Evolutionary conservation across 2,113 vertebrate species (phyloP), one percentile per base, ranked within the genome.

Genomic region (Cinclus cinclus): DNA sequence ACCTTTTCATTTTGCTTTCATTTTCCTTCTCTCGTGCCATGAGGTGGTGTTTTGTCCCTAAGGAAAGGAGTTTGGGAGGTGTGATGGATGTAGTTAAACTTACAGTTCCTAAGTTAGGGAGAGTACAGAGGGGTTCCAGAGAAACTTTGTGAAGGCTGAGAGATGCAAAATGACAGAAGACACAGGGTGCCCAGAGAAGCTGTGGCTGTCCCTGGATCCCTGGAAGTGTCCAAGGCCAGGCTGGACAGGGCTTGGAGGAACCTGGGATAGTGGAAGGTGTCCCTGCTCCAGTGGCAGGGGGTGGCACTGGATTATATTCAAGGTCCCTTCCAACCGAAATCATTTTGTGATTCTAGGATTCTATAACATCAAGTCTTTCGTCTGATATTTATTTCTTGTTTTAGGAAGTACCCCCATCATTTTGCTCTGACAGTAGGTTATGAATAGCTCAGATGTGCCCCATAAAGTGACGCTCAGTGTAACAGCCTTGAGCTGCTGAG

Each of bases 231-330:
- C 41, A 33, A 56, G 49, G 18, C 10, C 47, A 33, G 25, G 39
- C 0, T 75, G 69, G 37, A 67, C 0, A 2, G 44, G 6, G 3
- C 18, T 83, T 4, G 49, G 79, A 70, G 13, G 7, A 76, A 1
- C 12, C 15, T 83, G 49, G 41, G 4, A 2, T 23, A 4, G 22
- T 37, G 71, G 55, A 11, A 69, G 12, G 7, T 33, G 41, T 68
- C 17, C 11, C 30, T 75, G 53, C 9, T 27, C 7, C 35, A 37
- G 4, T 11, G 41, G n/a, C 20, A 83, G 21, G 4, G 9, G 1
- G 1, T 41, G 35, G 30, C 17, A 62, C 7, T 12, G 58, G 25
- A 22, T 56, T 6, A 24, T 8, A 18, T 70, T 33, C 3, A 50
- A 42, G 1, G 2, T 77, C 25, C 3, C 25, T 42, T 83, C 11